Percentiles rank a stretch among this genome's conserved stretches.
Conservation (phyloP, 1,140 invertebrate species). For the Zeugodacus cucurbitae region DNA sequence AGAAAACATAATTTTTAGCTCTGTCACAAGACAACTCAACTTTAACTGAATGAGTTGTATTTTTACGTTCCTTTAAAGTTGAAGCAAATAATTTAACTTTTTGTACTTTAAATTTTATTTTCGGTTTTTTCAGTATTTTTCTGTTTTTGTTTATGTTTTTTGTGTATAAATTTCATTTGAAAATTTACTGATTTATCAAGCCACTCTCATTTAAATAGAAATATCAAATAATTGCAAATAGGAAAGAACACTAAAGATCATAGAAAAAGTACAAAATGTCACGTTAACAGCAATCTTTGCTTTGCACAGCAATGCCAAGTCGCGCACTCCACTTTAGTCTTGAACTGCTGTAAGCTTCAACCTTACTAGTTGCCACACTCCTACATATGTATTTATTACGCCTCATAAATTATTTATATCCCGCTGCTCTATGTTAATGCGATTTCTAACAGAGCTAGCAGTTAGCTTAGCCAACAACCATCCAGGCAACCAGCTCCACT, state of each 20-base stretch:
- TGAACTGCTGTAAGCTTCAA: neutral
- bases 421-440: neutral
- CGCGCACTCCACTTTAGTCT: neutral
- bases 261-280: neutral
- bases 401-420: slow-evolving; percentile 28
- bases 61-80: too few species aligned
- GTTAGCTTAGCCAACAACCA: neutral
- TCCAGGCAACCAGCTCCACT: neutral
- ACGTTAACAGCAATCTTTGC: neutral
- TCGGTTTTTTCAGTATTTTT: too few species aligned
- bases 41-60: too few species aligned
- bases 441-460: neutral
- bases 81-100: too few species aligned
- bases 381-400: neutral
- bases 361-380: neutral
- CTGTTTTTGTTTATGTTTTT: too few species aligned
- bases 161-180: too few species aligned
- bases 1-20: too few species aligned
- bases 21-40: too few species aligned
- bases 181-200: too few species aligned
- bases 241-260: neutral
- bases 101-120: too few species aligned
- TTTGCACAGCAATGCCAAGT: neutral
- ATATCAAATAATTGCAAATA: neutral
- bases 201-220: neutral